These are phyloP conservation scores for Parus major DNA, from an alignment of 2,113 vertebrate genomes.

Conservation along the genomic window DNA sequence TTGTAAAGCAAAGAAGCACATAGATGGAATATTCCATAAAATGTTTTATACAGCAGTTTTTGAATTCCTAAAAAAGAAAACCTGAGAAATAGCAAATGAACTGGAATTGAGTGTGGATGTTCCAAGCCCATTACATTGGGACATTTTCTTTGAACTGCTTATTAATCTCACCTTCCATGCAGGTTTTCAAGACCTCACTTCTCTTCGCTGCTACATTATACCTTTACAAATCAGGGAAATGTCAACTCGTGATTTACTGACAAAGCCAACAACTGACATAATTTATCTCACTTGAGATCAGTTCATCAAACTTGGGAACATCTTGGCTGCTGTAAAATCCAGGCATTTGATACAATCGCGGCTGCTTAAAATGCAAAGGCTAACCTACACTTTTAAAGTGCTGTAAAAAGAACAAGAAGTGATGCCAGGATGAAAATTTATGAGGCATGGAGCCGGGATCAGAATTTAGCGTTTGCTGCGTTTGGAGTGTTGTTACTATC, in stretches of 20 bases:
- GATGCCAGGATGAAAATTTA: constrained; percentile 67
- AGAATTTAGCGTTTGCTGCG: constrained; percentile 27
- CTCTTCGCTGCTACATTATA: constrained; percentile 39
- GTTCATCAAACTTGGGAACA: constrained; percentile 78
- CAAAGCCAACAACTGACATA: constrained; percentile 74
- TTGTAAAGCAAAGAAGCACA: constrained; percentile 64
- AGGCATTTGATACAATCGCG: constrained; percentile 64
- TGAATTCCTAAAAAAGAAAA: constrained; percentile 9
- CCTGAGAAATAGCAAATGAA: constrained; percentile 49
- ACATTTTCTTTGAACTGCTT: constrained; percentile 66
- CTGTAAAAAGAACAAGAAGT: constrained; percentile 70
- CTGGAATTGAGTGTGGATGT: constrained; percentile 46
- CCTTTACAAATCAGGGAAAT: constrained; percentile 72
- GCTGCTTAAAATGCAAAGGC: constrained; percentile 79
- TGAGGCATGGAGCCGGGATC: constrained; percentile 49
- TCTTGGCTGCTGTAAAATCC: constrained; percentile 70
- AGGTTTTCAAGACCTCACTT: constrained; percentile 41
- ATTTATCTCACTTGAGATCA: constrained; percentile 80
- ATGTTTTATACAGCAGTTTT: constrained; percentile 23
- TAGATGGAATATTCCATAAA: constrained; percentile 50
- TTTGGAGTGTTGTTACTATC: constrained; percentile 35
- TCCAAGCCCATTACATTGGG: constrained; percentile 40
- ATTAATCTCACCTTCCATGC: constrained; percentile 70
- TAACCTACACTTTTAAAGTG: constrained; percentile 70
- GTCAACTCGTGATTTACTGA: constrained; percentile 73